A percentile compares a stretch with the other conserved stretches of the same genome.
These are phyloP conservation scores for Thecocarcelia acutangulata DNA, from an alignment of 2,888 invertebrate species.

Conservation along the genomic window DNA sequence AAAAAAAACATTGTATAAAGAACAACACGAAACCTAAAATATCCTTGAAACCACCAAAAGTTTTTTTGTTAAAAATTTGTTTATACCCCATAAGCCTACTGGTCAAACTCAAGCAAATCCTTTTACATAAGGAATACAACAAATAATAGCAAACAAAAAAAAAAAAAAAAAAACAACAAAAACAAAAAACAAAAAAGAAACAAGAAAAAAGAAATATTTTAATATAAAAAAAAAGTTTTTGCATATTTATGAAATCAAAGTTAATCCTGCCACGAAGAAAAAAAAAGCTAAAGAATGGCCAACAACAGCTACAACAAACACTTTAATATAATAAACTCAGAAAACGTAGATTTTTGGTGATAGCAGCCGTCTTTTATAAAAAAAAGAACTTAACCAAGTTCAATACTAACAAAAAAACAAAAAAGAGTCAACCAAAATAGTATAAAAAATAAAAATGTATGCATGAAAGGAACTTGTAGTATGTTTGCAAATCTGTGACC, in stretches of 20 bases:
- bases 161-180: too few species aligned
- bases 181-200: neutral
- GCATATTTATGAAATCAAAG: conserved; percentile 68
- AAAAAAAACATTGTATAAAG: neutral
- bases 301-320: conserved; percentile 31
- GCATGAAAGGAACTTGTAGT: conserved; percentile 29
- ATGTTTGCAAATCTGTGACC: conserved; percentile 65
- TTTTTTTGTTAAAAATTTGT: conserved; percentile 31
- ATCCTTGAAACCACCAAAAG: conserved; percentile 62
- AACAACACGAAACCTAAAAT: conserved; percentile 41
- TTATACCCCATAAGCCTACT: conserved; percentile 44
- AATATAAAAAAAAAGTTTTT: conserved; percentile 28
- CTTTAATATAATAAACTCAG: conserved; percentile 29
- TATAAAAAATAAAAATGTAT: conserved; percentile 25
- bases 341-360: conserved; percentile 59
- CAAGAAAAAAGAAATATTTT: neutral
- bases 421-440: conserved; percentile 26
- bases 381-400: conserved; percentile 53
- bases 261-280: conserved; percentile 38
- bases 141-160: conserved; percentile 12
- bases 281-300: conserved; percentile 34
- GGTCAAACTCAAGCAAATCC: conserved; percentile 63
- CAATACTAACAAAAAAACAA: conserved; percentile 50
- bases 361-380: conserved; percentile 44
- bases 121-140: conserved; percentile 28